Conservation (phyloP, 1,140 invertebrate genomes). For the Aphaenogaster rudis region DNA sequence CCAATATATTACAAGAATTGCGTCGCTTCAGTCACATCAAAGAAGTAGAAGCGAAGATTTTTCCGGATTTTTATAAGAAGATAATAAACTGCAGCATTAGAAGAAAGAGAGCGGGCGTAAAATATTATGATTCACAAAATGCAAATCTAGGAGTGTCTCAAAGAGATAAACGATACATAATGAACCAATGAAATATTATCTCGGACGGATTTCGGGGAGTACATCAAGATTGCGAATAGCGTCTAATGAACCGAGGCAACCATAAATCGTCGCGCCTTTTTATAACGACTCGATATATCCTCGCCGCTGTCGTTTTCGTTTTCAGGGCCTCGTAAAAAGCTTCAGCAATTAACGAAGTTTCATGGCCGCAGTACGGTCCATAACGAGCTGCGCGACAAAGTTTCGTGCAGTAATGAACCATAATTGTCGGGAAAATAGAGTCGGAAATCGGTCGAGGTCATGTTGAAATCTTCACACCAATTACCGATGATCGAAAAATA, state of each 20-base stretch:
- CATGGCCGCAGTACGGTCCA: constrained; percentile 39
- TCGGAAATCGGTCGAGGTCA: constrained; percentile 42
- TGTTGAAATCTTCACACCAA: constrained; percentile 7
- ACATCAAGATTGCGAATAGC: constrained; percentile 50
- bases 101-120: neutral
- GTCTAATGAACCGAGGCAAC: constrained; percentile 35
- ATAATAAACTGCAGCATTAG: neutral
- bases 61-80: neutral
- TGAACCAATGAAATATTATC: constrained; percentile 41
- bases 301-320: constrained; percentile 49
- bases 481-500: constrained; percentile 1
- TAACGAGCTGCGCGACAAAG: constrained; percentile 53
- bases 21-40: neutral
- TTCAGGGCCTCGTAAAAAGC: constrained; percentile 53
- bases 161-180: constrained; percentile 42
- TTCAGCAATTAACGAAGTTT: constrained; percentile 58
- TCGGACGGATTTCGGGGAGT: neutral
- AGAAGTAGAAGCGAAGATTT: neutral
- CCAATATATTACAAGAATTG: neutral
- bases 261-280: constrained; percentile 34
- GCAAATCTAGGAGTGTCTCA: neutral
- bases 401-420: constrained; percentile 47
- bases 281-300: constrained; percentile 53
- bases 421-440: constrained; percentile 48
- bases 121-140: constrained; percentile 5